These are phyloP conservation scores for Luehdorfia chinensis DNA, from an alignment of 1,140 invertebrate species.

Conservation along the genomic window DNA sequence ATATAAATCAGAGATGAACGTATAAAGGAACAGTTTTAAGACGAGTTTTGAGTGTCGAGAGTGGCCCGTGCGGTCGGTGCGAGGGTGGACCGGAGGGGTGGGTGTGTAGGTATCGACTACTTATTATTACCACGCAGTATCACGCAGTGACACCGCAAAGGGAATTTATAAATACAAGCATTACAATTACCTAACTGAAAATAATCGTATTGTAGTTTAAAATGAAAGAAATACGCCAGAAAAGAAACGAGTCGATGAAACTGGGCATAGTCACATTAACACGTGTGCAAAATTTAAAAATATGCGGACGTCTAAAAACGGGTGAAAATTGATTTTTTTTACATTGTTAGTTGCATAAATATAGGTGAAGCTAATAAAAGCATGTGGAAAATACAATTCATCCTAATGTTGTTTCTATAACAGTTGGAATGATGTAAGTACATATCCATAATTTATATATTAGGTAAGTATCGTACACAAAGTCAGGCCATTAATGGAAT, in stretches of 20 bases:
- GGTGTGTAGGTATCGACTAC: conserved; percentile 50
- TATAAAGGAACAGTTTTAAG: conserved; percentile 44
- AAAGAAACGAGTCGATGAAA: too few species aligned
- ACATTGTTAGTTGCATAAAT: too few species aligned
- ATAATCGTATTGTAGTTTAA: too few species aligned
- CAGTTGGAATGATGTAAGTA: conserved; percentile 22
- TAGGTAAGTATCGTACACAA: conserved; percentile 36
- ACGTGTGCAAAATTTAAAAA: too few species aligned
- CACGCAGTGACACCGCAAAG: conserved; percentile 40
- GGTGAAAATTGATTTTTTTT: too few species aligned
- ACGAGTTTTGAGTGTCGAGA: conserved; percentile 40
- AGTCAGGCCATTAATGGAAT: conserved; percentile 55
- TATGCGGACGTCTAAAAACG: too few species aligned
- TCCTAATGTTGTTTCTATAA: too few species aligned
- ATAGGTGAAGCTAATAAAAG: too few species aligned
- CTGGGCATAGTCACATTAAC: too few species aligned
- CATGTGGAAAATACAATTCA: too few species aligned
- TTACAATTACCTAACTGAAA: too few species aligned
- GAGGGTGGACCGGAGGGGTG: conserved; percentile 26
- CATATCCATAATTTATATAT: conserved; percentile 32
- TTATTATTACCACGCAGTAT: conserved; percentile 59
- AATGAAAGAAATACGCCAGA: too few species aligned
- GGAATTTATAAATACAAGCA: conserved; percentile 18
- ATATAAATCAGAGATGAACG: background rate
- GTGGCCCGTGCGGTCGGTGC: conserved; percentile 43